Evolutionary conservation across 2,113 vertebrate species (phyloP), one percentile per base, ranked within the genome.

Genomic region (Pyrgilauda ruficollis): DNA sequence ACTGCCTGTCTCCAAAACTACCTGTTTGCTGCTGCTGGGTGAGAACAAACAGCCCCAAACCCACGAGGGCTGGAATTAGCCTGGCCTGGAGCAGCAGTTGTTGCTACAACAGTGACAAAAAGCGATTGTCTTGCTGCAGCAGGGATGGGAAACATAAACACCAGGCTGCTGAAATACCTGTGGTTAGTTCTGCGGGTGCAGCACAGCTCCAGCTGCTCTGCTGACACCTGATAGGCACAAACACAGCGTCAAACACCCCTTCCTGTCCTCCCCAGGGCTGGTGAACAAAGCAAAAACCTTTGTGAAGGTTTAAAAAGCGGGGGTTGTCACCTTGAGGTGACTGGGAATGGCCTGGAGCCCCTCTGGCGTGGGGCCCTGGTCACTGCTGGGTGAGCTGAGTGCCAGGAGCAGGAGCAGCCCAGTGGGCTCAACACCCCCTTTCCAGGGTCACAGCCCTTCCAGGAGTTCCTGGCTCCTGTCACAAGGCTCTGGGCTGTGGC

Each of bases 161-260:
- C 6, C 58, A 66, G 81, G 15, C 61, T 58, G 92, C 90, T 87
- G 26, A 93, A 85, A 94, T 85, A 83, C 43, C 87, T 83, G 95
- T 66, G 95, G 94, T 96, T 66, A 85, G 88, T 66, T 85, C 85
- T 93, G 96, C 2, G n/a, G 92, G 94, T 56, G 56, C 93, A 74
- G 84, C 68, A 3, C 41, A 3, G 76, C 91, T 88, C 83, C 79
- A 50, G 89, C 82, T 44, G 61, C 37, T 5, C 27, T 30, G 78
- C 37, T 2, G 59, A 63, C 61, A 91, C 43, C 56, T 3, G 15
- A 47, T 1, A 62, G 52, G 69, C 46, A 81, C 84, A 35, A 64
- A 68, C 58, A 69, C 58, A 19, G 64, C 66, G 1, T 52, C 23
- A 6, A 46, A 64, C 88, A 44, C 26, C 59, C 84, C 58, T 89